phyloP scores from a whole-genome alignment of 2,113 vertebrate species.

The Taxidea taxus region DNA sequence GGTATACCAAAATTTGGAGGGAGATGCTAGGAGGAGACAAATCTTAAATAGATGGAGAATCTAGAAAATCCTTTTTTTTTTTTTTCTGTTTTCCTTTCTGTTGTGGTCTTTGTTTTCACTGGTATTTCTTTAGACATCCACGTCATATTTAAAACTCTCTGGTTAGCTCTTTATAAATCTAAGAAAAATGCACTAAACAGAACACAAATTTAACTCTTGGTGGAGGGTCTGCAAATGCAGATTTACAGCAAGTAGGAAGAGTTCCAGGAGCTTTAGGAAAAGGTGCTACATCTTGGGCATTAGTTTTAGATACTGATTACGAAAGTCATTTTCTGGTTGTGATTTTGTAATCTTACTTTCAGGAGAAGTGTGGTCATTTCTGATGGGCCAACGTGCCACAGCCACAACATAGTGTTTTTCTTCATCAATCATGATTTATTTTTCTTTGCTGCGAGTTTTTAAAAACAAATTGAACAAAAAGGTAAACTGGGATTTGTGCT shows the following conservation, averaged over 20 bases:
- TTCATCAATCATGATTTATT: neutral
- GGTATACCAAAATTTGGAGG: neutral
- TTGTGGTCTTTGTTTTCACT: neutral
- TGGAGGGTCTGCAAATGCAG: neutral
- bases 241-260: neutral
- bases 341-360: conserved; percentile 13
- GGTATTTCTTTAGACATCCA: neutral
- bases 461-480: neutral
- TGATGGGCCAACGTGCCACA: neutral
- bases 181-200: neutral
- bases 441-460: neutral
- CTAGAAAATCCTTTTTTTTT: neutral
- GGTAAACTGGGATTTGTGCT: neutral
- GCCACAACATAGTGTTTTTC: neutral
- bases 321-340: conserved; percentile 39
- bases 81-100: neutral
- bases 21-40: neutral
- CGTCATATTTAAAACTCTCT: neutral
- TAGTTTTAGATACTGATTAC: neutral
- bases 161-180: conserved; percentile 17
- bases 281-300: neutral
- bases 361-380: neutral
- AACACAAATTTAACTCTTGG: neutral
- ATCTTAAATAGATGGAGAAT: neutral
- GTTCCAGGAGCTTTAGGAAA: neutral